phyloP scores from a whole-genome alignment of 2,888 invertebrate genomes.

The Acheta domesticus region DNA sequence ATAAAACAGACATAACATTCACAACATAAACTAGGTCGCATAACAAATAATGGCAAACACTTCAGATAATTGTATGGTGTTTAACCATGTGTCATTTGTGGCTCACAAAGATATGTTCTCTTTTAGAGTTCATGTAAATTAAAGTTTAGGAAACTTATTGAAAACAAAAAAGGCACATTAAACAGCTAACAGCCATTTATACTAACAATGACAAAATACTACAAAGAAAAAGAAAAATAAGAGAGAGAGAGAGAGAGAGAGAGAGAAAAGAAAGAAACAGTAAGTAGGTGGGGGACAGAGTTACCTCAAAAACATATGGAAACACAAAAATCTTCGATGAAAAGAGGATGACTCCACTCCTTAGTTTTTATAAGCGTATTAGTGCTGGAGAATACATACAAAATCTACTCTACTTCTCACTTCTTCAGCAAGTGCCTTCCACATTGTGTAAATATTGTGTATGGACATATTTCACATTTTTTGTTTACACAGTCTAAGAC shows the following conservation, averaged over 20 bases:
- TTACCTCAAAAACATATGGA: not conserved
- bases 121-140: too few relatives aligned
- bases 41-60: not conserved
- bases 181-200: not conserved
- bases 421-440: slow-evolving; percentile 18
- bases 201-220: too few relatives aligned
- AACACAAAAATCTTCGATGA: not conserved
- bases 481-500: not conserved
- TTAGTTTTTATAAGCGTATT: slow-evolving; percentile 33
- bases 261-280: not conserved
- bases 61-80: slow-evolving; percentile 7
- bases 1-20: not conserved
- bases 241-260: too few relatives aligned
- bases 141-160: not conserved
- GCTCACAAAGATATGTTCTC: not conserved
- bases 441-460: not conserved
- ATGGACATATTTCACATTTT: not conserved
- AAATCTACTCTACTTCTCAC: slow-evolving; percentile 29
- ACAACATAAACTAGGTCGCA: not conserved
- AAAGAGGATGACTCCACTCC: slow-evolving; percentile 11
- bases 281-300: not conserved
- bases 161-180: not conserved
- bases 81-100: not conserved
- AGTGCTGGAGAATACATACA: slow-evolving; percentile 35
- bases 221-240: too few relatives aligned